phyloP scores from a whole-genome alignment of 2,797 vertebrate genomes.

The Tamandua tetradactyla region DNA sequence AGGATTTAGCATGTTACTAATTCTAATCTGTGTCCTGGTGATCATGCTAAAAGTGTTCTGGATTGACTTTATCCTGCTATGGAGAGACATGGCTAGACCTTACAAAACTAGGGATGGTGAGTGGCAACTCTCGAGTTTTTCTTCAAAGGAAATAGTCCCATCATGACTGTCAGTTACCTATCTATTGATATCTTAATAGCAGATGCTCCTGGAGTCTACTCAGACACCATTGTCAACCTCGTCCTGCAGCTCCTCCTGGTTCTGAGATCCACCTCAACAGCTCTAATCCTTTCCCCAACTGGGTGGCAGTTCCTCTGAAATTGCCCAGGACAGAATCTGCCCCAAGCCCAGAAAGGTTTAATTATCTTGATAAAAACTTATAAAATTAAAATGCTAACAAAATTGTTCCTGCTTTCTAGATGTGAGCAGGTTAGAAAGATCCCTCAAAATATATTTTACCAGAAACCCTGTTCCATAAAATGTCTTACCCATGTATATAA shows the following conservation, averaged over 20 bases:
- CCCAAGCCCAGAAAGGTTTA: not conserved
- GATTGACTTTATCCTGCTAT: conserved; percentile 75
- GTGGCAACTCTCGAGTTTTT: conserved; percentile 45
- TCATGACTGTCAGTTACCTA: not conserved
- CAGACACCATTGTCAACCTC: not conserved
- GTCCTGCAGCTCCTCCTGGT: not conserved
- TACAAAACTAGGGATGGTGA: conserved; percentile 70
- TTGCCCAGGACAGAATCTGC: not conserved
- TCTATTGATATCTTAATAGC: not conserved
- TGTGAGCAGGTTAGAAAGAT: not conserved
- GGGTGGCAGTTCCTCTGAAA: not conserved
- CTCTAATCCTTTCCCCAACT: not conserved
- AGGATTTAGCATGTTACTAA: conserved; percentile 62
- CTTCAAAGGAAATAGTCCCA: not conserved
- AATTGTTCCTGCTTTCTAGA: not conserved
- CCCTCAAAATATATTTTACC: not conserved
- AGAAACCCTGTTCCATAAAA: not conserved
- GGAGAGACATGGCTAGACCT: conserved; percentile 67
- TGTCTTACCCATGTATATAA: not conserved
- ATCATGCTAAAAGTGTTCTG: conserved; percentile 74
- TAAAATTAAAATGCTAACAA: not conserved
- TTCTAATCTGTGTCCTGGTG: conserved; percentile 44
- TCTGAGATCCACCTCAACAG: not conserved
- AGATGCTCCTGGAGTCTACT: not conserved
- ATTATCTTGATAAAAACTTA: not conserved